These are phyloP conservation scores for Glossosoma conforme DNA, from an alignment of 1,140 invertebrate genomes.

Conservation along the genomic window DNA sequence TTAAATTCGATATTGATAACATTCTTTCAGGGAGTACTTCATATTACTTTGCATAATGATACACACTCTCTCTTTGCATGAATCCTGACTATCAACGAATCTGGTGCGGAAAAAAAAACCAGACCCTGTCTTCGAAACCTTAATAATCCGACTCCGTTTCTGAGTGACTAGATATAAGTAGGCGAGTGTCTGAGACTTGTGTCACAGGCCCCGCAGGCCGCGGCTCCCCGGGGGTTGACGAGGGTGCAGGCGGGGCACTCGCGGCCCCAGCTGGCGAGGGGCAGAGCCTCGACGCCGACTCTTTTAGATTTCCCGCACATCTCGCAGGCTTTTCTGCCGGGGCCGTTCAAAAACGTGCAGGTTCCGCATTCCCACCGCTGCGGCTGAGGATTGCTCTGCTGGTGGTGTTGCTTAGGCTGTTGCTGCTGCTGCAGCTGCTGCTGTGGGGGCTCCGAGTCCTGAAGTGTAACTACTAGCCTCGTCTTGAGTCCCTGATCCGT, in stretches of 20 bases:
- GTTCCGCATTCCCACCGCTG: constrained; percentile 60
- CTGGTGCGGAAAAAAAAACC: too few species aligned
- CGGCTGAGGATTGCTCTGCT: constrained; percentile 4
- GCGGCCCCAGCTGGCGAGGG: constrained; percentile 66
- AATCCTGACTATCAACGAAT: too few species aligned
- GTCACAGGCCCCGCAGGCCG: constrained; percentile 63
- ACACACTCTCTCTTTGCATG: too few species aligned
- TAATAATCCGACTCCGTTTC: too few species aligned
- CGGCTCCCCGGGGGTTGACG: constrained; percentile 66
- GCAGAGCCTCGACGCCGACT: constrained; percentile 56
- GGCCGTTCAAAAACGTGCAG: constrained; percentile 66
- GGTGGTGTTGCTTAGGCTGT: constrained; percentile 27
- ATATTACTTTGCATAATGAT: too few species aligned
- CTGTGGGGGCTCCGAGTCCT: constrained; percentile 38
- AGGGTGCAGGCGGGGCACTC: constrained; percentile 75
- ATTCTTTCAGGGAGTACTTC: too few species aligned
- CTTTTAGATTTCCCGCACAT: constrained; percentile 66
- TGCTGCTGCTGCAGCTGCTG: constrained; percentile 33
- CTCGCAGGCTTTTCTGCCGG: constrained; percentile 59
- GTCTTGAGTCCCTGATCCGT: constrained; percentile 34
- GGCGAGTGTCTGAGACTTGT: constrained; percentile 68
- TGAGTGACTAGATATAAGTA: constrained; percentile 68
- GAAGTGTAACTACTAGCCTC: constrained; percentile 41
- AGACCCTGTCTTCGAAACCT: too few species aligned
- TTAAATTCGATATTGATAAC: too few species aligned